Conservation (phyloP, 2,113 vertebrate genomes). For the Etheostoma spectabile region DNA sequence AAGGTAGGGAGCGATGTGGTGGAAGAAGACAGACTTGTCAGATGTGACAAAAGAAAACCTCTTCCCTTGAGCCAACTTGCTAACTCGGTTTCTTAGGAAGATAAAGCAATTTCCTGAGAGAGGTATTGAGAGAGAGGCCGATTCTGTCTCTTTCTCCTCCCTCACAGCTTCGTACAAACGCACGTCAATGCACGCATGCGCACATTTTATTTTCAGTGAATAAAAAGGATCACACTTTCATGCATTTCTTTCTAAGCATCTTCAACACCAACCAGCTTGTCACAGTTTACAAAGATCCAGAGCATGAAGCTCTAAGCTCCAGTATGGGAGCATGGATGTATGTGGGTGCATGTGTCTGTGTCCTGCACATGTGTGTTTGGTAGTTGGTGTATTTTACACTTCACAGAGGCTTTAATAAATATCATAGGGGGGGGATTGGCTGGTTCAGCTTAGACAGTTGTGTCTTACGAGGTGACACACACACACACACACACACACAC, state of each 20-base stretch:
- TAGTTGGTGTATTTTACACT: conserved; percentile 56
- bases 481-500: conserved; percentile 55
- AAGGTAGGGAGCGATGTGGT: conserved; percentile 11
- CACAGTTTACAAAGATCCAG: not conserved
- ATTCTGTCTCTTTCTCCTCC: conserved; percentile 16
- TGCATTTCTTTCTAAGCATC: conserved; percentile 16
- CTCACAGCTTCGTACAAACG: conserved; percentile 14
- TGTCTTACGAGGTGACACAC: conserved; percentile 27
- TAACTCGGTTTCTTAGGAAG: conserved; percentile 38
- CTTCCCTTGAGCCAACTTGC: conserved; percentile 49
- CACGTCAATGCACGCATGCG: not conserved
- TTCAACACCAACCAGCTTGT: not conserved
- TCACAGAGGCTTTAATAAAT: conserved; percentile 69
- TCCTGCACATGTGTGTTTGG: not conserved
- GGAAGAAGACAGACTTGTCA: conserved; percentile 33
- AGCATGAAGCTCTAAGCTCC: conserved; percentile 4
- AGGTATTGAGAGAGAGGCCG: conserved; percentile 48
- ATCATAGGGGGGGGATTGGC: conserved; percentile 59
- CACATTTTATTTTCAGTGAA: conserved; percentile 40
- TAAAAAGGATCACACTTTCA: conserved; percentile 25
- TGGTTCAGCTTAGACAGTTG: conserved; percentile 54
- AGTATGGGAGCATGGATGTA: not conserved
- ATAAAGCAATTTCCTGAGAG: conserved; percentile 66
- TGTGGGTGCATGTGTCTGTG: not conserved
- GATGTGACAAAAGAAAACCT: conserved; percentile 39